Evolutionary conservation across 2,888 invertebrate species (phyloP), one percentile per base, ranked within the genome.

Genomic region (Apamea anceps): DNA sequence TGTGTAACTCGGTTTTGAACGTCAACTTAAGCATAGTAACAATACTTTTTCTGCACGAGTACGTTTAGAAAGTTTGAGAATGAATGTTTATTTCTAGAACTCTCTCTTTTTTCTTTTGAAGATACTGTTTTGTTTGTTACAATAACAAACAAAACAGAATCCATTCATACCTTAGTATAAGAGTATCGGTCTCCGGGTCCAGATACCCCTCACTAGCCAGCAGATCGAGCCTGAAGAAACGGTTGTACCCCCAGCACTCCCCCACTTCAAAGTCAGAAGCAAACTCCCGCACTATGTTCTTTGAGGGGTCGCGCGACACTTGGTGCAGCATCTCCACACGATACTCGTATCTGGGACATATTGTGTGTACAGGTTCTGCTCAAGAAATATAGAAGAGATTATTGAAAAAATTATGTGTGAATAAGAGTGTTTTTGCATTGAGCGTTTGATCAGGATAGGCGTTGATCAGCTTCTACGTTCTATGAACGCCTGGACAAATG

Each of bases 201-300:
- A 99, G 97, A 94, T 99, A 99, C 0, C 99, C 99, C 96, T 99
- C 99, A 88, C 98, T 98, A 65, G 98, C 99, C 77, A 99, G 97
- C 82, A 99, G 97, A 96, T 99, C 99, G 75, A 99, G 97, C 63
- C 99, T 97, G 95, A 99, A 99, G 96, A 99, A 99, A 75, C 99
- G 97, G 94, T 99, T 99, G 96, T 99, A 99, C 0, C 99, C 99
- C 99, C 99, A 99, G 93, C 99, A 99, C 97, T 99, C 99, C 66
- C 99, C 99, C 71, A 99, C 99, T 95, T 99, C 99, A 96, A 99
- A 99, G 96, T 99, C 99, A 0, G 99, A 99, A 0, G 99, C 99
- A 95, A 99, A 99, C 97, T 99, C 99, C 62, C 99, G 97, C 45
- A 99, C 98, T 87, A 99, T 99, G 93, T 99, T 99, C 97, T 98